Conservation (phyloP, 2,113 vertebrate genomes). For the Phylloscopus trochiloides region DNA sequence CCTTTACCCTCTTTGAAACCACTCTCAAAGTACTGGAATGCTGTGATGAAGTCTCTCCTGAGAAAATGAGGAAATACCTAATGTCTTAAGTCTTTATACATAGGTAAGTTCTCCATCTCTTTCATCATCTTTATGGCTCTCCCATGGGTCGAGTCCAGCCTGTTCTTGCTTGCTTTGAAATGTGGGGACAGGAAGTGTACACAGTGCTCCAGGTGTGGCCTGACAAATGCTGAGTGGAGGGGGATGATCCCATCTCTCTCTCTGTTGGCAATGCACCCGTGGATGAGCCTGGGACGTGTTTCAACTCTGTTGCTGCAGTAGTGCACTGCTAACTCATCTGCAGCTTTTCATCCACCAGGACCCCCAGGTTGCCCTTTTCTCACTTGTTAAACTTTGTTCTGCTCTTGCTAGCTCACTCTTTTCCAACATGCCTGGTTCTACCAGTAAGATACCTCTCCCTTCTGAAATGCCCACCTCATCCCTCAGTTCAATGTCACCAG, state of each 20-base stretch:
- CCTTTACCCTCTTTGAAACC: background rate
- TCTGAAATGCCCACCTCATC: background rate
- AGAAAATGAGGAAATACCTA: background rate
- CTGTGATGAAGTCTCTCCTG: accelerated
- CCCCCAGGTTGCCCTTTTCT: background rate
- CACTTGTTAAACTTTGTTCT: accelerated
- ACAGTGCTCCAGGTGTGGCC: background rate
- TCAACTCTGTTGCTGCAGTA: background rate
- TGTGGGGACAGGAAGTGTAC: background rate
- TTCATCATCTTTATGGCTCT: background rate
- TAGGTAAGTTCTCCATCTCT: background rate
- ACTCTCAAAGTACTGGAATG: background rate
- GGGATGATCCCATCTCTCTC: accelerated
- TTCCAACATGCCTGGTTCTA: background rate
- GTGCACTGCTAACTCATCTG: background rate
- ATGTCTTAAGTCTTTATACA: background rate
- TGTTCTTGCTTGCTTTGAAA: background rate
- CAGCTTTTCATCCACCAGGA: background rate
- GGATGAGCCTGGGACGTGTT: accelerated
- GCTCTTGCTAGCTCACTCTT: background rate
- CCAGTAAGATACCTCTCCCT: background rate
- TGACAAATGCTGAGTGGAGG: background rate
- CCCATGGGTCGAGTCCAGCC: background rate
- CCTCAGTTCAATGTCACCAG: background rate
- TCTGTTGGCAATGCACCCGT: background rate